Base-by-base conservation (phyloP, 1,140 invertebrate species). In the Drosophila santomea region DNA sequence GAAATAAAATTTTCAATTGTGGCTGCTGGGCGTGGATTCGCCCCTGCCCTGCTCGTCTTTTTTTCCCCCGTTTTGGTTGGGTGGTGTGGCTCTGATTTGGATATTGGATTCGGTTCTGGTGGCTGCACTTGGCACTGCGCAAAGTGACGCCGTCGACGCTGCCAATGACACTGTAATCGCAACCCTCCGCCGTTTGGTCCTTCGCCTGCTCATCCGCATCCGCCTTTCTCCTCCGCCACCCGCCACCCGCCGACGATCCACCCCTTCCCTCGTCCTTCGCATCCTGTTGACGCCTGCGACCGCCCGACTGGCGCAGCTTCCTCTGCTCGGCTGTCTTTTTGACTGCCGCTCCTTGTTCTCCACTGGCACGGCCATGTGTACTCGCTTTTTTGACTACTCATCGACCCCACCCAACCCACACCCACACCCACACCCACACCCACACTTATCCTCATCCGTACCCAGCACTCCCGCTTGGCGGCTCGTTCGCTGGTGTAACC, bases 1-100 rank as follows among this genome's bases (percentile, higher is more conserved):
- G 78, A 82, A 88, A 86, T 82, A 82, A 82, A 88, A 86, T 80
- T 71, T 81, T 81, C 82, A 85, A 85, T 84, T 84, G 82, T 78
- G 50, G 78, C 78, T 48, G 69, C 61, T 81, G 75, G 72, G 66
- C 64, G 79, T 55, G 51, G 64, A 71, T 41, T 60, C 15, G 10
- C 14, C 25, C 36, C 11, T 48, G 60, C 36, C 51, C 50, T 47
- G 32, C 32, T 47, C 2, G 11, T 25, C 2, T 12, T 8, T 4
- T 45, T 20, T n/a, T 12, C 25, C 11, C 23, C n/a, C 23, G 15
- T 44, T 62, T 41, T 25, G 3, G n/a, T 17, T 28, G 28, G 5
- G 15, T 32, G 15, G 50, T 15, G 50, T 57, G 55, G 11, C 38
- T 57, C 17, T 69, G 67, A 71, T 71, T 71, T 71, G 67, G 51